Evolutionary conservation across 2,888 invertebrate species (phyloP).

Genomic region (Noctua janthe): DNA sequence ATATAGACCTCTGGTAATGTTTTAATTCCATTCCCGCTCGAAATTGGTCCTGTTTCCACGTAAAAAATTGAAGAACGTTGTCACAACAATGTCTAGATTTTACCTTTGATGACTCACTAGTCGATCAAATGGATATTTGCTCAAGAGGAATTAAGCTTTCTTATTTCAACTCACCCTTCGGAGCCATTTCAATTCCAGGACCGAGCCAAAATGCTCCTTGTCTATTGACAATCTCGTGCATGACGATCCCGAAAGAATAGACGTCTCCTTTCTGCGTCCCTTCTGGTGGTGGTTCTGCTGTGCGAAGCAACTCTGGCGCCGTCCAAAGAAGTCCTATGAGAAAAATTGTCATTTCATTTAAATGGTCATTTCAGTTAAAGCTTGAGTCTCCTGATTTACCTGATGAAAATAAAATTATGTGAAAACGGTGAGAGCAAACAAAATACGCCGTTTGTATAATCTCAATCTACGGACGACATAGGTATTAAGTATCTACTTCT

Average conservation of each 20-base stretch:
- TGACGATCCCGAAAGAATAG: slow-evolving; percentile 98
- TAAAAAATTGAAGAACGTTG: neutral
- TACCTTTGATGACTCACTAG: neutral
- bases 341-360: neutral
- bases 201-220: slow-evolving; percentile 97
- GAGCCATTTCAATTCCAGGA: slow-evolving; percentile 90
- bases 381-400: neutral
- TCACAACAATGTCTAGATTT: neutral
- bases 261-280: slow-evolving; percentile 98
- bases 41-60: too few species aligned
- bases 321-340: slow-evolving; percentile 96
- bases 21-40: neutral
- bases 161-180: slow-evolving; percentile 91
- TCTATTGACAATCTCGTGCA: slow-evolving; percentile 97
- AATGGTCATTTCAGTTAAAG: neutral
- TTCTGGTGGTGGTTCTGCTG: slow-evolving; percentile 91
- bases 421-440: neutral
- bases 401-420: neutral
- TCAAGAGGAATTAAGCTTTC: neutral
- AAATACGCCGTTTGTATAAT: neutral
- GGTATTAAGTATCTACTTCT: neutral
- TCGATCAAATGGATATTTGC: neutral
- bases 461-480: neutral
- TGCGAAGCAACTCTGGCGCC: slow-evolving; percentile 96
- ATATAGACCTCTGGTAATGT: neutral